phyloP scores from a whole-genome alignment of 2,888 invertebrate species.

The Argynnis bischoffii region DNA sequence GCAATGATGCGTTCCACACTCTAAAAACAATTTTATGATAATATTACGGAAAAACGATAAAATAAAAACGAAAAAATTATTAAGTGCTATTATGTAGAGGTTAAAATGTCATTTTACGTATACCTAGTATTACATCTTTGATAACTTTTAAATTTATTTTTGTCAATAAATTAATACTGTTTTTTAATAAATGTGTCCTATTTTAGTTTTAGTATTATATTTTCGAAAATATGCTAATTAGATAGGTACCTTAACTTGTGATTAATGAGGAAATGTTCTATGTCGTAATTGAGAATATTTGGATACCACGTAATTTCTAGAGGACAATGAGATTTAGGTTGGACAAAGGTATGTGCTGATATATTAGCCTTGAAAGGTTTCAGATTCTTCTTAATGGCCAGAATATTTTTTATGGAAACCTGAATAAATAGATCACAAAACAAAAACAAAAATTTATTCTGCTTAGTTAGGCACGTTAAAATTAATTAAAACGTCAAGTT shows the following conservation, averaged over 20 bases:
- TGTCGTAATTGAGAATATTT: constrained; percentile 11
- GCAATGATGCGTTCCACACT: constrained; percentile 54
- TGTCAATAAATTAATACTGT: background rate
- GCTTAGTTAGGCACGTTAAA: too few relatives aligned
- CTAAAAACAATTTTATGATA: constrained; percentile 45
- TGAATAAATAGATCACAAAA: background rate
- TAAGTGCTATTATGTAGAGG: constrained; percentile 13
- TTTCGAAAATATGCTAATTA: background rate
- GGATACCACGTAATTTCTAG: constrained; percentile 14
- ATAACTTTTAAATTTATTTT: background rate
- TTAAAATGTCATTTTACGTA: constrained; percentile 10
- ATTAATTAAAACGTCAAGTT: too few relatives aligned
- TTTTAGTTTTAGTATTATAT: background rate
- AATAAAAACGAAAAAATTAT: constrained; percentile 9
- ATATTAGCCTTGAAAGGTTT: background rate
- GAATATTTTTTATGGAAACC: background rate
- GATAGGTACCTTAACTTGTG: constrained; percentile 19
- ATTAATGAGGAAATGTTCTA: constrained; percentile 7
- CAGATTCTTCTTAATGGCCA: background rate
- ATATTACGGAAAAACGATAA: background rate
- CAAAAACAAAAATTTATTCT: background rate
- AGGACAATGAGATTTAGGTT: constrained; percentile 14
- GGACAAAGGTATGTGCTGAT: background rate
- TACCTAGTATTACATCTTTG: background rate
- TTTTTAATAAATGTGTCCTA: background rate